Evolutionary conservation across 2,113 vertebrate species (phyloP).

Genomic region (Lutjanus erythropterus): DNA sequence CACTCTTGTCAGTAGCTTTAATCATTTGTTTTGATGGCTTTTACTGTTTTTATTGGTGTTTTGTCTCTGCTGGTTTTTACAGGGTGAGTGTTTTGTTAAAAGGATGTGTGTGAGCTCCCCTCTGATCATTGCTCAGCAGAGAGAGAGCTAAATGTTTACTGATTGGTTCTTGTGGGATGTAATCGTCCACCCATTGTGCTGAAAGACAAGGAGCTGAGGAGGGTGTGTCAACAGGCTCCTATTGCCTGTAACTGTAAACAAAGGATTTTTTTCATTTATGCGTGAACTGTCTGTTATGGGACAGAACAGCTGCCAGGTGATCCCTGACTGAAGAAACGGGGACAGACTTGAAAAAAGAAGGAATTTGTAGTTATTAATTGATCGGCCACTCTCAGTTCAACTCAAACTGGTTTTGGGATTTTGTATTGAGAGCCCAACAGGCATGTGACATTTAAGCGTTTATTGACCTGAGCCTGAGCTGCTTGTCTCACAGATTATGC

Average conservation of each 20-base stretch:
- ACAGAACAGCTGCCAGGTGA: conserved; percentile 14
- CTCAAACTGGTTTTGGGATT: conserved; percentile 30
- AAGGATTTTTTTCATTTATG: conserved; percentile 66
- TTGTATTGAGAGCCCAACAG: conserved; percentile 43
- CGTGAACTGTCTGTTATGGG: not conserved
- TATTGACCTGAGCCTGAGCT: conserved; percentile 53
- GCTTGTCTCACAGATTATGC: conserved; percentile 53
- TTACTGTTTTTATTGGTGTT: conserved; percentile 4
- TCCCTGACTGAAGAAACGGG: not conserved
- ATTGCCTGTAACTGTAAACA: conserved; percentile 73
- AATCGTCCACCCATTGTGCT: conserved; percentile 68
- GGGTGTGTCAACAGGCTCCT: conserved; percentile 83
- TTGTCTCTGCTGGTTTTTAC: conserved; percentile 6
- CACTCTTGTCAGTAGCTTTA: not conserved
- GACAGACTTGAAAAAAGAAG: conserved; percentile 6
- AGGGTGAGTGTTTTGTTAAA: conserved; percentile 4
- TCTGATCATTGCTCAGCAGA: conserved; percentile 19
- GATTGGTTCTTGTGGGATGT: conserved; percentile 56
- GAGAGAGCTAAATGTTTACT: conserved; percentile 39
- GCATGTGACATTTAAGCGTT: conserved; percentile 61
- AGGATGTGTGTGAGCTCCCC: conserved; percentile 15
- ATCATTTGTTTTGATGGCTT: conserved; percentile 12
- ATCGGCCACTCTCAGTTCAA: conserved; percentile 22
- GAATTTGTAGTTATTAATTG: not conserved
- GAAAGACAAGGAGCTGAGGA: conserved; percentile 62